phyloP scores from a whole-genome alignment of 1,140 invertebrate species.

The Neelides sp. region DNA sequence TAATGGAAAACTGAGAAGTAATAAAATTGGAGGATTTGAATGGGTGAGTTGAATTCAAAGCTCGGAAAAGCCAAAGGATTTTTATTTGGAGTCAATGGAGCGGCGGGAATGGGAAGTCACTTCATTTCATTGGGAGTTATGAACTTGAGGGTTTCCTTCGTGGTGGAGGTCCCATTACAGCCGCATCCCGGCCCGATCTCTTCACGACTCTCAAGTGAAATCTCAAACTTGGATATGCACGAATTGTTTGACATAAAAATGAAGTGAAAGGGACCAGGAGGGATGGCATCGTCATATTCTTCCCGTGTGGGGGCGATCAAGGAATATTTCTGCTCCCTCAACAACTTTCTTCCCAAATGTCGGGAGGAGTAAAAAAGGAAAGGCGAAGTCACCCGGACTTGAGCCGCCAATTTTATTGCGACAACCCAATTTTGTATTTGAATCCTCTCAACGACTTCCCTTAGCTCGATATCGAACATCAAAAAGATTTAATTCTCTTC shows the following conservation, averaged over 20 bases:
- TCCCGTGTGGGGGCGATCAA: not conserved
- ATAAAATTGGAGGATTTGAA: too few species aligned
- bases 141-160: too few species aligned
- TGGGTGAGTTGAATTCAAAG: too few species aligned
- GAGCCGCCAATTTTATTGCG: constrained; percentile 13
- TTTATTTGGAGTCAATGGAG: constrained; percentile 25
- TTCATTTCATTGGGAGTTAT: not conserved
- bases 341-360: too few species aligned
- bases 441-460: constrained; percentile 4
- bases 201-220: not conserved
- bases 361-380: too few species aligned
- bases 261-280: not conserved
- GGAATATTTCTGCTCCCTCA: not conserved
- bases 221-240: constrained; percentile 12
- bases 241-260: constrained; percentile 17
- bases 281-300: not conserved
- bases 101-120: constrained; percentile 19
- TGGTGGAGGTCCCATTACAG: too few species aligned
- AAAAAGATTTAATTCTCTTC: too few species aligned
- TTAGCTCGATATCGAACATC: too few species aligned
- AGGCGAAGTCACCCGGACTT: too few species aligned
- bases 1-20: too few species aligned
- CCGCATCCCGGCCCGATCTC: too few species aligned
- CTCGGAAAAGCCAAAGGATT: constrained; percentile 15
- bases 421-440: constrained; percentile 8